These are phyloP conservation scores for Burhinus oedicnemus DNA, from an alignment of 2,113 vertebrate species.

Conservation along the genomic window DNA sequence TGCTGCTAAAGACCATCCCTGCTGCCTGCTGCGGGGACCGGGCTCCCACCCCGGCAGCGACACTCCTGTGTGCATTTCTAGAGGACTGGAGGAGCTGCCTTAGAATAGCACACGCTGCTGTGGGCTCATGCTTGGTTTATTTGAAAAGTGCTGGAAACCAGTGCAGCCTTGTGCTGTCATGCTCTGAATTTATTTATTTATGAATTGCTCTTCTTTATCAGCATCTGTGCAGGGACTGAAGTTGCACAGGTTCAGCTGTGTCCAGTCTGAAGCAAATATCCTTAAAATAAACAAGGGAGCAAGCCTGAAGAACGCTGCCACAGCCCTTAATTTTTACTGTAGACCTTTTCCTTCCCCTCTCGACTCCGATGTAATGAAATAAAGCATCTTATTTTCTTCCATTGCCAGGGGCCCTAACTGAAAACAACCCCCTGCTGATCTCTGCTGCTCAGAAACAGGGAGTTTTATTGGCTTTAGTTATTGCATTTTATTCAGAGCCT, in stretches of 20 bases:
- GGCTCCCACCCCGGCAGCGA: rapidly evolving
- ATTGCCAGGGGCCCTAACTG: conserved; percentile 56
- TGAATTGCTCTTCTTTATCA: background rate
- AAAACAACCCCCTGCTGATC: conserved; percentile 62
- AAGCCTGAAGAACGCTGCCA: background rate
- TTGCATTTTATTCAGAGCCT: conserved; percentile 65
- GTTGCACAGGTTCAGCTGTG: background rate
- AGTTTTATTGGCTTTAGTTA: conserved; percentile 71
- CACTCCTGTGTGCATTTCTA: rapidly evolving
- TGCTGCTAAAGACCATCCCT: background rate
- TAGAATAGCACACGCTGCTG: background rate
- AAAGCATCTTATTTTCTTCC: conserved; percentile 67
- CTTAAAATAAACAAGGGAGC: background rate
- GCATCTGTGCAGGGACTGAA: background rate
- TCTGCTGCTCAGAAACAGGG: conserved; percentile 54
- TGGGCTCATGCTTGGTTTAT: background rate
- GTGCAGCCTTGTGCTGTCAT: background rate
- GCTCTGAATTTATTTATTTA: background rate
- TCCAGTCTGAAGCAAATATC: conserved; percentile 5
- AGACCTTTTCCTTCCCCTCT: conserved; percentile 52
- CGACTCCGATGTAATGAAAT: conserved; percentile 31
- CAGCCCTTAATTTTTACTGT: conserved; percentile 36
- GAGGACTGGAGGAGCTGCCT: background rate
- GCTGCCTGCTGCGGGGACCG: background rate
- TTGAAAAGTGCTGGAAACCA: background rate